These are phyloP conservation scores for Sympetrum striolatum DNA, from an alignment of 2,888 invertebrate species.

Conservation along the genomic window DNA sequence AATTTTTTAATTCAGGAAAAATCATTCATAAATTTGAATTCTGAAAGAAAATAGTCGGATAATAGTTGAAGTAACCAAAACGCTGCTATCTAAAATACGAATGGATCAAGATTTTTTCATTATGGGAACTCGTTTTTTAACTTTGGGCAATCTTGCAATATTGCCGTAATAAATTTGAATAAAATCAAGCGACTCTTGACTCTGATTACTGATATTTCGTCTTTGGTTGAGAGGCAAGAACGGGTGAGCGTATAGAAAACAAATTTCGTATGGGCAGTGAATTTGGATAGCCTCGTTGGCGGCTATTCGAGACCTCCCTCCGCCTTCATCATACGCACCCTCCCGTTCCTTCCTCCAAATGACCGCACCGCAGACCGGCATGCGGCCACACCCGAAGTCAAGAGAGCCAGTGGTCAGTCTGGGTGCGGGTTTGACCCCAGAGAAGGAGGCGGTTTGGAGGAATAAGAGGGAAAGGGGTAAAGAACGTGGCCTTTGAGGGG, in stretches of 20 bases:
- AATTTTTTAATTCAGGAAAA: no score
- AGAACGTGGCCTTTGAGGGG: neutral
- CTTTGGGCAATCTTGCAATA: no score
- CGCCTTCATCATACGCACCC: neutral
- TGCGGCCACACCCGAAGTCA: slow-evolving; percentile 6
- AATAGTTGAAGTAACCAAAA: no score
- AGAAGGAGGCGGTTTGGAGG: neutral
- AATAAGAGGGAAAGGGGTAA: neutral
- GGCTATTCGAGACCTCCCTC: neutral
- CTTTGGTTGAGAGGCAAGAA: neutral
- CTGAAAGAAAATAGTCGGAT: no score
- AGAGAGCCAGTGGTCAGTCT: neutral
- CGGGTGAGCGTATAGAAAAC: neutral
- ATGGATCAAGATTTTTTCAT: no score
- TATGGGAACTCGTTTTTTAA: no score
- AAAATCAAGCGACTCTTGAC: no score
- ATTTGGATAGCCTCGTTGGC: neutral
- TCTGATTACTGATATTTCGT: no score
- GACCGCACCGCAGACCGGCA: slow-evolving; percentile 4
- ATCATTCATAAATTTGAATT: no score
- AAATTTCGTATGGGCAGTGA: neutral
- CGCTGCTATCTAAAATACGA: no score
- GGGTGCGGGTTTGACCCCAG: neutral
- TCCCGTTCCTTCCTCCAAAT: neutral
- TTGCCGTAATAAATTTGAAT: no score